These are phyloP conservation scores for Cynoglossus semilaevis DNA, from an alignment of 2,113 vertebrate species.

Conservation along the genomic window DNA sequence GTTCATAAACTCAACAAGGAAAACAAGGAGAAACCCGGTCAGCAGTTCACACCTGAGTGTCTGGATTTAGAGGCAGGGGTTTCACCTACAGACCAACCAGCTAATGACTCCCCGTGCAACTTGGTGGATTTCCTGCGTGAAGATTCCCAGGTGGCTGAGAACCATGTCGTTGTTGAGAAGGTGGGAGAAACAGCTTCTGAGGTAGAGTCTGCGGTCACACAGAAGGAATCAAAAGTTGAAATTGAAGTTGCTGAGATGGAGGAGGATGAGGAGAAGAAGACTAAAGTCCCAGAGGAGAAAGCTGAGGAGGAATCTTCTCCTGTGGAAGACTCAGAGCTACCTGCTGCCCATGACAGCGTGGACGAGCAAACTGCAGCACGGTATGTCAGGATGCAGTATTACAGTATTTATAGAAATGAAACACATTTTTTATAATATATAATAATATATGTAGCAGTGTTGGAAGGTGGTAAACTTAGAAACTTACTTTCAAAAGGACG, in stretches of 20 bases:
- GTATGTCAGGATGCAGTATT: slow-evolving; percentile 32
- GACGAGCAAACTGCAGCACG: slow-evolving; percentile 38
- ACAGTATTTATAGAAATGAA: no score
- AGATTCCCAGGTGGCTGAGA: slow-evolving; percentile 33
- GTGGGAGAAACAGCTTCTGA: slow-evolving; percentile 12
- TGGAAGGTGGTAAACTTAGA: no score
- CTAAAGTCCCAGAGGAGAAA: slow-evolving; percentile 10
- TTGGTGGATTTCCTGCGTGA: slow-evolving; percentile 53
- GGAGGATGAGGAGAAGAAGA: slow-evolving; percentile 20
- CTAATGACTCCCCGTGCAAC: slow-evolving; percentile 1
- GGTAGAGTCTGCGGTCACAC: slow-evolving; percentile 6
- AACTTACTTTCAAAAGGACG: no score
- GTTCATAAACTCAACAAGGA: slow-evolving; percentile 84
- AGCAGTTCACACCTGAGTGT: slow-evolving; percentile 4
- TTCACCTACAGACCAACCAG: slow-evolving; percentile 26
- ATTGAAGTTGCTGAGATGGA: slow-evolving; percentile 19
- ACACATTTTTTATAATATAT: no score
- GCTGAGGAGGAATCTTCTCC: slow-evolving; percentile 15
- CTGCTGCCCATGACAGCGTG: slow-evolving; percentile 1
- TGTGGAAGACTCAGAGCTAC: slow-evolving; percentile 5
- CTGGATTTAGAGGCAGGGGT: slow-evolving; percentile 40
- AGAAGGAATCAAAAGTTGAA: slow-evolving; percentile 21
- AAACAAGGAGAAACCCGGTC: slow-evolving; percentile 77
- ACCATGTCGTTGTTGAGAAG: slow-evolving; percentile 13
- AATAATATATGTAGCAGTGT: no score